A percentile compares a stretch with the other conserved stretches of the same genome.
Conservation (phyloP, 1,140 invertebrate species). For the Caenorhabditis remanei region DNA sequence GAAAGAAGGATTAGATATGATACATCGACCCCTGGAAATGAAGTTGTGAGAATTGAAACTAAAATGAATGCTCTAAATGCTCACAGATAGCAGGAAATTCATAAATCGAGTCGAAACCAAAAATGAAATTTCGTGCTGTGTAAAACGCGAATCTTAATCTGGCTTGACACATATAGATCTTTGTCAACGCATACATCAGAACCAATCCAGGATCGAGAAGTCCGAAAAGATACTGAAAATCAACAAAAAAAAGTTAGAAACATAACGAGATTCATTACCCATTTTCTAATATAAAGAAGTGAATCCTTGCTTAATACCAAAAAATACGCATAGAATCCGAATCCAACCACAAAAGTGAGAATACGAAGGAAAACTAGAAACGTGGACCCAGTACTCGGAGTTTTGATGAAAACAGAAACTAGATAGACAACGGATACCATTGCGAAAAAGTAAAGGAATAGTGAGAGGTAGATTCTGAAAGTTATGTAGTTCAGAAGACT, state of each 20-base stretch:
- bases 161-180: slow-evolving; percentile 1
- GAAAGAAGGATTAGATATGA: neutral
- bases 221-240: slow-evolving; percentile 6
- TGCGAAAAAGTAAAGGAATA: neutral
- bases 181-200: neutral
- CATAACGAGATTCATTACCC: neutral
- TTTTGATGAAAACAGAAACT: too few relatives aligned
- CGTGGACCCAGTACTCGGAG: neutral
- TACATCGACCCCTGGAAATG: neutral
- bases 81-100: neutral
- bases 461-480: neutral
- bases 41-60: neutral
- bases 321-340: neutral
- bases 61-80: neutral
- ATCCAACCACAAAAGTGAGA: neutral
- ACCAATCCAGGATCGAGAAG: neutral
- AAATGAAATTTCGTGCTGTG: neutral
- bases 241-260: neutral
- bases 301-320: neutral
- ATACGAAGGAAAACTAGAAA: neutral
- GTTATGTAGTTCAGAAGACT: neutral
- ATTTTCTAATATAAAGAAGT: neutral
- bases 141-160: neutral
- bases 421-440: too few relatives aligned
- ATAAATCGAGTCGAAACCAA: neutral